Conservation (phyloP, 1,140 invertebrate species). For the Papilio dardanus region DNA sequence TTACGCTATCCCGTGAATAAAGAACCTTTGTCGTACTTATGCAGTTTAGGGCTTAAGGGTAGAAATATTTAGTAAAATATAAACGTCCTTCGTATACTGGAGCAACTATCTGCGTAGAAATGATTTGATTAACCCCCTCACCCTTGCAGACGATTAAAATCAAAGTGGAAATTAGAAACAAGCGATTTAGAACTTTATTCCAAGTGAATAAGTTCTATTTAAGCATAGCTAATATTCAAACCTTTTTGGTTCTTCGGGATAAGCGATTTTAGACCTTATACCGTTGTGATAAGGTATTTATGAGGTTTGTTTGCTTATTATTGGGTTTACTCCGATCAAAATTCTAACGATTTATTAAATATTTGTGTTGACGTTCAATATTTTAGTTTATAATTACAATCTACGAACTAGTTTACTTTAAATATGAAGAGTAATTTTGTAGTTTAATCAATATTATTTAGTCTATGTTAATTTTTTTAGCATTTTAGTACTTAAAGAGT, state of each 20-base stretch:
- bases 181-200: neutral
- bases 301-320: neutral
- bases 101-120: neutral
- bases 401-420: neutral
- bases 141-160: slow-evolving; percentile 1
- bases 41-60: neutral
- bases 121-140: neutral
- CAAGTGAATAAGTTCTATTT: neutral
- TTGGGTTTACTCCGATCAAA: slow-evolving; percentile 8
- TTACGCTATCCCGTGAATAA: no score
- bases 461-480: no score
- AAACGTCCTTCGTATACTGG: neutral
- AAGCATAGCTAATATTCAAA: neutral
- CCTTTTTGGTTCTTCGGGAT: neutral
- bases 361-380: slow-evolving; percentile 2
- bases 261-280: neutral
- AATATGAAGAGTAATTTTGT: neutral
- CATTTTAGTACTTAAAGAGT: no score
- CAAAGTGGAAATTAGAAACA: neutral
- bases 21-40: no score
- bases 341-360: neutral
- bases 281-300: neutral
- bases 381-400: slow-evolving; percentile 18
- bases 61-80: neutral
- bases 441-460: neutral